Base-by-base conservation (phyloP, 2,113 vertebrate species). In the Dolichallabes microphthalmus region DNA sequence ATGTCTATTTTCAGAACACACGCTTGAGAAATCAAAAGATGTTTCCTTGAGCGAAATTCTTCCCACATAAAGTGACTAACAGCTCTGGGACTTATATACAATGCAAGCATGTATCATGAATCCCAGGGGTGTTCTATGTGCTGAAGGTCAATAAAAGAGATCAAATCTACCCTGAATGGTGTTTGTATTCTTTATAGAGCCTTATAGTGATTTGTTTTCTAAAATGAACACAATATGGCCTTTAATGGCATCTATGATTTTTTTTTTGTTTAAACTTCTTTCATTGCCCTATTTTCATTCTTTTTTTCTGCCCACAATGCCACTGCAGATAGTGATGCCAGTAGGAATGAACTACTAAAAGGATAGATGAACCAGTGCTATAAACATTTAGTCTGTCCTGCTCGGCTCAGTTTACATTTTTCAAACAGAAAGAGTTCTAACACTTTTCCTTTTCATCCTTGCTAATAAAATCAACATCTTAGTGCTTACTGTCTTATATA, bases 121-220 rank as follows among this genome's bases (percentile, higher is more conserved):
- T 45, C 6, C 7, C 39, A 39, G 32, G 76, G 2, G 64, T 83
- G 52, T 25, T 27, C 14, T 63, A 58, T 63, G 45, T 74, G n/a
- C 58, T 39, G 20, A 45, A 80, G 64, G 76, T 35, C 30, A 9
- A 50, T 64, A 83, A 85, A 87, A 78, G 79, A 82, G 86, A 85
- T 79, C 82, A 6, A 15, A 82, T 32, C 27, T n/a, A 57, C 39
- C 20, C 8, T 25, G 53, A 32, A 57, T 57, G 3, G 32, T 1
- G 35, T 53, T 3, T 0, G 11, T 4, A 19, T 22, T 71, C 19
- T 22, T 71, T 71, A 71, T 39, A 50, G 4, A 50, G 5, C 1
- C 19, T 71, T 25, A 50, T 50, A 22, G 32, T 2, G 32, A 74
- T 14, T 2, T 35, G 32, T 35, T 35, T 35, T 35, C 32, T 35